phyloP scores from a whole-genome alignment of 2,113 vertebrate genomes.

The Progne subis region DNA sequence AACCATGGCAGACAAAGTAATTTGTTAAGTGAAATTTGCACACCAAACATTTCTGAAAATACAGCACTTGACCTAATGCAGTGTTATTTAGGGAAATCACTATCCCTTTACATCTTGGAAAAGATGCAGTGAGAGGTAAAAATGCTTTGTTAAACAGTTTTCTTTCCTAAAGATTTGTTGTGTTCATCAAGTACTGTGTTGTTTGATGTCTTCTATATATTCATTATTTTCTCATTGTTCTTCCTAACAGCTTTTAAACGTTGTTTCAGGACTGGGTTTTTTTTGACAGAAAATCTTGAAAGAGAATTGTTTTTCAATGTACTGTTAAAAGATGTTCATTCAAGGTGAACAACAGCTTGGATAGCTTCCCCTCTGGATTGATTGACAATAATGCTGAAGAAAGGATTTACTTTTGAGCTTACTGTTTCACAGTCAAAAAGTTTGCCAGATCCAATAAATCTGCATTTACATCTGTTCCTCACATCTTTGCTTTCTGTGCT shows the following conservation, averaged over 20 bases:
- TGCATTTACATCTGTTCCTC: background rate
- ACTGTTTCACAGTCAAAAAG: constrained; percentile 5
- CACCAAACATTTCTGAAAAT: background rate
- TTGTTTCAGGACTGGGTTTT: background rate
- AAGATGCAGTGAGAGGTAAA: background rate
- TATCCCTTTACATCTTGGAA: background rate
- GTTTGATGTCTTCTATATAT: background rate
- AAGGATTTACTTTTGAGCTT: constrained; percentile 14
- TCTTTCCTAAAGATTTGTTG: background rate
- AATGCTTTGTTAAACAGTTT: background rate
- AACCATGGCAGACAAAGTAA: background rate
- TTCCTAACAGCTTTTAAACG: background rate
- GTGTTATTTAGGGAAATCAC: background rate
- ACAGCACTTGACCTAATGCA: background rate
- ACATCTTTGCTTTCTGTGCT: background rate
- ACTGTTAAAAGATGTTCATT: background rate
- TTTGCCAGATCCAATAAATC: constrained; percentile 11
- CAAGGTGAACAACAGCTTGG: background rate
- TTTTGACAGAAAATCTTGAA: constrained; percentile 8
- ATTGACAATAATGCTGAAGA: constrained; percentile 28
- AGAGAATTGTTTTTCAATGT: background rate
- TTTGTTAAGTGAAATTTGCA: background rate
- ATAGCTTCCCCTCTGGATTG: background rate
- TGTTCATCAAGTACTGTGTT: background rate
- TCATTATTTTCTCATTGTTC: background rate